Evolutionary conservation across 2,113 vertebrate genomes (phyloP), one percentile per base, ranked within the genome.

Genomic region (Siphamia tubifer): DNA sequence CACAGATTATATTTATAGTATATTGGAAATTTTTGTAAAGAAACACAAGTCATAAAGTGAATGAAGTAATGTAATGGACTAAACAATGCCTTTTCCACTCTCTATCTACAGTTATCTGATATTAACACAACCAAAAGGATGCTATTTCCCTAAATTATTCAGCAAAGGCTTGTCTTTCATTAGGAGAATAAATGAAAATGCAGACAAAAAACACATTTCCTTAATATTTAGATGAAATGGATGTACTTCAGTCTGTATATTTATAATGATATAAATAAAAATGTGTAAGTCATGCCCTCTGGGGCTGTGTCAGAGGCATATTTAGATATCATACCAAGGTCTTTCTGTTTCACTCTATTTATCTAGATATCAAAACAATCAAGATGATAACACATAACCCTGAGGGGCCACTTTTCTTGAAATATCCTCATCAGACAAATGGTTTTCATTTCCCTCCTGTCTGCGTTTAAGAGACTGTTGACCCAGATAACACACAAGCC

Each of bases 381-480:
- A 23, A 4, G 39, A 34, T 38, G 21, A 56, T 44, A 58, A 49
- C 40, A 35, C 42, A 6, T 27, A 6, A 30, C 19, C 57, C 39
- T 23, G 24, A 42, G 68, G 68, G 35, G 39, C 66, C 62, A 45
- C 58, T 81, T 45, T 23, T 21, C 45, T 57, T 23, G 34, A 75
- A 72, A 76, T 52, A 80, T 67, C 54, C 52, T 82, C 47, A 78
- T 84, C 68, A 81, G 64, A 73, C 28, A 53, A 64, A n/a, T 9
- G 2, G 45, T 49, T 65, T 5, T 51, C n/a, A 27, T 42, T 44
- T 31, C 25, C 3, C 55, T 40, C 12, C 52, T 48, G 15, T 39
- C 38, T 39, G 28, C 49, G 52, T 17, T 25, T 32, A 40, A 76
- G 51, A 64, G 60, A 34, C 65, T 77, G 56, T 69, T 64, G 74